A percentile compares a stretch with the other conserved stretches of the same genome.
Conservation (phyloP, 2,113 vertebrate genomes). For the Nesogale talazaci region DNA sequence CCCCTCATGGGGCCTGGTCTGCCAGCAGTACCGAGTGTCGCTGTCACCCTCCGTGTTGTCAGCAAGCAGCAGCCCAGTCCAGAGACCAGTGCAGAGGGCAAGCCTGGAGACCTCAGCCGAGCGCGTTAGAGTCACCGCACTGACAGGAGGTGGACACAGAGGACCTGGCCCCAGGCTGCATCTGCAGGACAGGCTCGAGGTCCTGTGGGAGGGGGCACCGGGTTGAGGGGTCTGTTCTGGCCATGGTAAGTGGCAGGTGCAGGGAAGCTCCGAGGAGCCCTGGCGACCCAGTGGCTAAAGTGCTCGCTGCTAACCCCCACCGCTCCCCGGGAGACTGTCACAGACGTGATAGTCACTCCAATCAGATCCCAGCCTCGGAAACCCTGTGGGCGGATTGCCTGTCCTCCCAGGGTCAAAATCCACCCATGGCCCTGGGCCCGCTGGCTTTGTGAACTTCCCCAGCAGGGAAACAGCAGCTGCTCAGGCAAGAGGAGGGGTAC, state of each 20-base stretch:
- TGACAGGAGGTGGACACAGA: background rate
- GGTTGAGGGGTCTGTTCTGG: background rate
- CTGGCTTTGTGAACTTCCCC: background rate
- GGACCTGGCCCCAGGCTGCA: background rate
- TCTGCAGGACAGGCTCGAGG: background rate
- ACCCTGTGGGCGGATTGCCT: background rate
- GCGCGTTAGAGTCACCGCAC: background rate
- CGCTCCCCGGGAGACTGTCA: background rate
- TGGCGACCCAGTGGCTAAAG: background rate
- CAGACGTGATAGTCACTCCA: background rate
- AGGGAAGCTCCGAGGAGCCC: background rate
- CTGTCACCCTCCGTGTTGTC: background rate
- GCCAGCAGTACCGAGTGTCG: background rate
- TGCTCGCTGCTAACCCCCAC: background rate
- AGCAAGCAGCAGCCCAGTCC: background rate
- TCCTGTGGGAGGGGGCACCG: background rate
- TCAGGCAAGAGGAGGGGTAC: no score
- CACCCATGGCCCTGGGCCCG: background rate
- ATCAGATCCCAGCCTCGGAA: background rate
- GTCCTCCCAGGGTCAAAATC: background rate
- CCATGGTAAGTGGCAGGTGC: background rate
- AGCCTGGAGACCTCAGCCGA: background rate
- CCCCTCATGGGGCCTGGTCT: fast-evolving
- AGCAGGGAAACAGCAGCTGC: background rate
- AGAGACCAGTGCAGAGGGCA: background rate